Percentiles rank a stretch among this genome's conserved stretches.
These are phyloP conservation scores for Platycheirus albimanus DNA, from an alignment of 2,888 invertebrate genomes.

Conservation along the genomic window DNA sequence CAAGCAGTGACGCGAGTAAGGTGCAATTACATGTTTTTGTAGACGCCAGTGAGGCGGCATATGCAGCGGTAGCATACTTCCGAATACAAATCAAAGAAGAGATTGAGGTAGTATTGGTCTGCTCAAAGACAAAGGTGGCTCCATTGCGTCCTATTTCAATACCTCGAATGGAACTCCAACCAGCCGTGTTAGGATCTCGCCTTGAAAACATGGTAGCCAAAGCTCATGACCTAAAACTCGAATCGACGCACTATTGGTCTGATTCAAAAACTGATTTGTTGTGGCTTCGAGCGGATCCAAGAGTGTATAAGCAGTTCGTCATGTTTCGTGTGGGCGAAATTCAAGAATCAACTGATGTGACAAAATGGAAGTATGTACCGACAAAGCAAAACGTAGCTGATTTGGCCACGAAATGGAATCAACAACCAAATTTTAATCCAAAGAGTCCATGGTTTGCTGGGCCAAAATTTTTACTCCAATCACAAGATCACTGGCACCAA, in stretches of 20 bases:
- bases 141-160: conserved; percentile 74
- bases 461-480: conserved; percentile 50
- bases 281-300: conserved; percentile 74
- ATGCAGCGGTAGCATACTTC: conserved; percentile 28
- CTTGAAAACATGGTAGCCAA: conserved; percentile 55
- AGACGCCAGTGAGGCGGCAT: too few species aligned
- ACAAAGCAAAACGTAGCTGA: conserved; percentile 69
- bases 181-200: conserved; percentile 73
- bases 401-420: conserved; percentile 63
- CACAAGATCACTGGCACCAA: conserved; percentile 31
- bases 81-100: not conserved
- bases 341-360: conserved; percentile 55
- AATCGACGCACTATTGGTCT: conserved; percentile 73
- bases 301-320: conserved; percentile 68
- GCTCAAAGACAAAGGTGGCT: conserved; percentile 61
- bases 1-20: not conserved
- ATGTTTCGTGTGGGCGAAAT: conserved; percentile 69
- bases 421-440: not conserved
- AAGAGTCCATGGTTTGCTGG: conserved; percentile 54
- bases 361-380: conserved; percentile 54
- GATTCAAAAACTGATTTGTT: conserved; percentile 76
- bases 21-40: conserved; percentile 8
- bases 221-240: conserved; percentile 55
- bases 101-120: conserved; percentile 6
- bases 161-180: conserved; percentile 74